Evolutionary conservation across 2,797 vertebrate genomes (phyloP).

Genomic region (Chromis chromis): DNA sequence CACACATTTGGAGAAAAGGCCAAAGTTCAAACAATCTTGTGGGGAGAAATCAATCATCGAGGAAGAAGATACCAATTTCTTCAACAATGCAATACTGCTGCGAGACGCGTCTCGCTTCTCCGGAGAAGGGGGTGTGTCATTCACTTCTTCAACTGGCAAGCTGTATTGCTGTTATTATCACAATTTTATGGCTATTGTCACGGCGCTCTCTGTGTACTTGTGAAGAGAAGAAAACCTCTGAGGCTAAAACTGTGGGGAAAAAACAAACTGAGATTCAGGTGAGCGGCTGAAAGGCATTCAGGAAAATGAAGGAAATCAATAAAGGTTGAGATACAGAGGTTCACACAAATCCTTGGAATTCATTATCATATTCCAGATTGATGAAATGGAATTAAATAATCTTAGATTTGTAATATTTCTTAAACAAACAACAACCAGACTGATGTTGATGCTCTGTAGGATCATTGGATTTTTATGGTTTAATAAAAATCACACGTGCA

Average conservation of each 20-base stretch:
- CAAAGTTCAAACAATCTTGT: constrained; percentile 5
- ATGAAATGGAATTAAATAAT: not conserved
- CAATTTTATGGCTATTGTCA: not conserved
- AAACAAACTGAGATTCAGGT: not conserved
- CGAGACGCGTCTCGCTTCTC: constrained; percentile 6
- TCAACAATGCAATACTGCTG: constrained; percentile 9
- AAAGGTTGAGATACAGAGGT: constrained; percentile 1
- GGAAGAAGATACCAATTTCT: constrained; percentile 1
- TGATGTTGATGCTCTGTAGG: not conserved
- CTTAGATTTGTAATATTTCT: not conserved
- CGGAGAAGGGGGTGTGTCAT: not conserved
- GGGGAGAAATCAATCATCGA: not conserved
- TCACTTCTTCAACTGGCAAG: not conserved
- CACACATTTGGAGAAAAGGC: not conserved
- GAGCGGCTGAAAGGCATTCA: constrained; percentile 4
- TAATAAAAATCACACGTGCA: not conserved
- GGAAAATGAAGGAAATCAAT: constrained; percentile 10
- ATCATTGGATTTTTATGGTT: not conserved
- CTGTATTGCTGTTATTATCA: constrained; percentile 3
- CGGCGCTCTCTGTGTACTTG: not conserved
- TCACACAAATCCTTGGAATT: constrained; percentile 27
- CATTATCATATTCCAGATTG: not conserved
- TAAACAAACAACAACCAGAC: not conserved
- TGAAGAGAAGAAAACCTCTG: not conserved
- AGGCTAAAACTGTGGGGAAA: not conserved